Conservation (phyloP, 37 sponge, comb jelly and placozoan genomes). For the Cladorhizidae sp. region DNA sequence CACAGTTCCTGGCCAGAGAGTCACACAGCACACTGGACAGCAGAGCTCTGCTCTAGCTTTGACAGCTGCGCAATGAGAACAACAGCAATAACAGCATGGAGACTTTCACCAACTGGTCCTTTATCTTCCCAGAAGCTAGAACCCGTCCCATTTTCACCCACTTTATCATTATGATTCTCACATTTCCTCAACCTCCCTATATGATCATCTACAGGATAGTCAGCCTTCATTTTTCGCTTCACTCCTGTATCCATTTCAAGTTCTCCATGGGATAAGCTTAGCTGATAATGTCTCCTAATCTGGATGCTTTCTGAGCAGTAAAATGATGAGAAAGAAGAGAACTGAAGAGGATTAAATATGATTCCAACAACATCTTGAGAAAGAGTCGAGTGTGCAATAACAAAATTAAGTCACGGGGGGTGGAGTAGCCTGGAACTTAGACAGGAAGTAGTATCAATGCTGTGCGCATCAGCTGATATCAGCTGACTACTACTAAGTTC, state of each 20-base stretch:
- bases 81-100: background rate
- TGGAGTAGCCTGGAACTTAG: no score
- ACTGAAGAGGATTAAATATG: no score
- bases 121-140: background rate
- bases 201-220: background rate
- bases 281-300: no score
- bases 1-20: conserved; percentile 35
- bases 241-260: conserved; percentile 2
- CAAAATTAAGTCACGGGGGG: no score
- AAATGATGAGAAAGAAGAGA: no score
- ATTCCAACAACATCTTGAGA: no score
- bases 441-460: no score
- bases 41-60: background rate
- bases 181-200: conserved; percentile 32
- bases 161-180: background rate
- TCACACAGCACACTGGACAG: conserved; percentile 57
- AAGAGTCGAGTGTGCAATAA: no score
- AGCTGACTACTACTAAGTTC: no score
- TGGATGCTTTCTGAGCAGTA: no score
- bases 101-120: background rate
- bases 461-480: no score
- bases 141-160: background rate
- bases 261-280: background rate
- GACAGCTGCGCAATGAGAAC: background rate
- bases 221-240: background rate